Percentiles rank a stretch among this genome's conserved stretches.
Conservation (phyloP, 1,140 invertebrate species). For the Calliopsis andreniformis region DNA sequence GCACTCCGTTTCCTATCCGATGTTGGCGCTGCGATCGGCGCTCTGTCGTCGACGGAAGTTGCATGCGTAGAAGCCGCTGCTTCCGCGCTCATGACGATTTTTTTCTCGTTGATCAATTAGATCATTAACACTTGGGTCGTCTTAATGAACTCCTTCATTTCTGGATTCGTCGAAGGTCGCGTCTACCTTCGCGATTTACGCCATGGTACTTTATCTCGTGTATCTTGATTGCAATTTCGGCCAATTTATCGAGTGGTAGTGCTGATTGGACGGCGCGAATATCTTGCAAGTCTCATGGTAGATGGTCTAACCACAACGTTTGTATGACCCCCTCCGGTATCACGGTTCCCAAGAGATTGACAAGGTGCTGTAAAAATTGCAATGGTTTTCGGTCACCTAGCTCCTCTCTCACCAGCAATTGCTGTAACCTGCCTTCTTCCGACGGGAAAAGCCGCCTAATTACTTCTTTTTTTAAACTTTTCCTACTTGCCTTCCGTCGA, state of each 20-base stretch:
- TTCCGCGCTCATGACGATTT: too few species aligned
- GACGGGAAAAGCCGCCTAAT: slow-evolving; percentile 43
- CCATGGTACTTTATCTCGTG: too few species aligned
- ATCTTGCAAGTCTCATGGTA: not conserved
- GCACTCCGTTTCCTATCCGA: not conserved
- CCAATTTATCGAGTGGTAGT: too few species aligned
- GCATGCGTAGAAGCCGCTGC: too few species aligned
- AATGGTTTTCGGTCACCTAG: slow-evolving; percentile 67
- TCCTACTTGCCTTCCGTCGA: not conserved
- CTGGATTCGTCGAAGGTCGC: too few species aligned
- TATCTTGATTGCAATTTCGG: too few species aligned
- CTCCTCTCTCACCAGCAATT: slow-evolving; percentile 60
- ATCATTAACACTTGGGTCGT: too few species aligned
- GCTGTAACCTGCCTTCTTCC: slow-evolving; percentile 53
- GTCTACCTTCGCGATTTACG: too few species aligned
- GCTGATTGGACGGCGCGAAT: too few species aligned
- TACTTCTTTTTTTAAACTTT: slow-evolving; percentile 28
- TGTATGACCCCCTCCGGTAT: too few species aligned
- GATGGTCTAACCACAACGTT: not conserved
- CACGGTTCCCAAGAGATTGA: not conserved
- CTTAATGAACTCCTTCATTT: too few species aligned
- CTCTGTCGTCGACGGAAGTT: not conserved
- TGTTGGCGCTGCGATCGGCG: not conserved
- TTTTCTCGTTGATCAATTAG: too few species aligned
- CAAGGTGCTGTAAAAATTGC: slow-evolving; percentile 58